Percentiles rank a stretch among this genome's conserved stretches.
Conservation (phyloP, 2,113 vertebrate genomes). For the Aptenodytes forsteri region DNA sequence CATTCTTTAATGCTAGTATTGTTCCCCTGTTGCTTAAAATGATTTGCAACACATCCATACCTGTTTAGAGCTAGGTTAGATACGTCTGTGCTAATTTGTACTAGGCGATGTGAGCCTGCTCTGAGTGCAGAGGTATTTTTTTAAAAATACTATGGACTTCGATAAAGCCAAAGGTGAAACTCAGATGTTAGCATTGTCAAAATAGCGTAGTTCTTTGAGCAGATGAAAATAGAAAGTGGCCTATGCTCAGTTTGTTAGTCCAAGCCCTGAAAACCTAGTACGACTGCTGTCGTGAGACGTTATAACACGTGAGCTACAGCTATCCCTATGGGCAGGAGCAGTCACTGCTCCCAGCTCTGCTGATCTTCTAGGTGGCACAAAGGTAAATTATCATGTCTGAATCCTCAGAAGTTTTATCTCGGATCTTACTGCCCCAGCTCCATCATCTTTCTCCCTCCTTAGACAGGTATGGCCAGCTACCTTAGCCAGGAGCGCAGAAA, state of each 20-base stretch:
- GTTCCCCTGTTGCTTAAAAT: not conserved
- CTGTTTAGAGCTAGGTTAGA: not conserved
- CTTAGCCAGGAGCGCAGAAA: not conserved
- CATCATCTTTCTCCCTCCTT: not conserved
- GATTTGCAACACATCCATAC: not conserved
- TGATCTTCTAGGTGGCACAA: not conserved
- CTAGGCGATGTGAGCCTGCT: not conserved
- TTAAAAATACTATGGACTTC: not conserved
- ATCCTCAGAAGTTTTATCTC: not conserved
- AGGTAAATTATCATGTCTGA: not conserved
- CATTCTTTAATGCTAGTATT: not conserved
- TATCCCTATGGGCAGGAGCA: not conserved
- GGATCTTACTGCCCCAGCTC: not conserved
- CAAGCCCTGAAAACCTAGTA: not conserved
- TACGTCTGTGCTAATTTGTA: not conserved
- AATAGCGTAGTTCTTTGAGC: not conserved
- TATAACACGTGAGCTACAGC: rapidly evolving
- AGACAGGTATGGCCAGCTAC: not conserved
- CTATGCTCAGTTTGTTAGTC: not conserved
- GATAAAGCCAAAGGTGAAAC: not conserved
- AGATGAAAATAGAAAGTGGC: not conserved
- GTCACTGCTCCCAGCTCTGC: not conserved
- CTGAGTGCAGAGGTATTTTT: not conserved
- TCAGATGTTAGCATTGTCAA: not conserved
- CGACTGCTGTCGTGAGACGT: rapidly evolving